Evolutionary conservation across 2,797 vertebrate species (phyloP), one percentile per base, ranked within the genome.

Genomic region (Schizopygopsis pylzovi): DNA sequence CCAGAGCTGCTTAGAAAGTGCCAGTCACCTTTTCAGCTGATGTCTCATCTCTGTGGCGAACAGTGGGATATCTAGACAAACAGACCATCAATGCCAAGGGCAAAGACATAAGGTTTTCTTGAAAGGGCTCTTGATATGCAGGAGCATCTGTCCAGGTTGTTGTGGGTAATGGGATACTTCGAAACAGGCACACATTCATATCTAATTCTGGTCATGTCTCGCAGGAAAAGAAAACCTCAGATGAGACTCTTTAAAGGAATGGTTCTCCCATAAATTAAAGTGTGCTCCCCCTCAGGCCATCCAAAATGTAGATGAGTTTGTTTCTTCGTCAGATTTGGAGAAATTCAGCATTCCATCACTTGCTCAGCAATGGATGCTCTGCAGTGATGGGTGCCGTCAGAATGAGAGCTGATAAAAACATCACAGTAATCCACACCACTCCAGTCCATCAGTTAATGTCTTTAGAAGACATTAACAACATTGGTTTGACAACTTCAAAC

Each of bases 1-100:
- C 45, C 47, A 84, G 80, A 80, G 71, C 79, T 87, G 85, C 90
- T 91, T 86, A 81, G 81, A 86, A 82, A 89, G 86, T 84, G 89
- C 63, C 86, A 88, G 89, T 86, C 85, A 86, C 70, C 45, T 81
- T 86, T 85, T 79, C 68, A 86, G 78, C 79, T 77, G 82, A 91
- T 88, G 88, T 77, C 89, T 86, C 84, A 70, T 88, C 81, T 85
- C 79, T 75, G 76, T 54, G 76, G 28, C 2, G 79, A 81, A 70
- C 47, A 70, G 65, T 70, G 79, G 63, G 63, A 25, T 25, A 49
- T 47, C 82, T 59, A 86, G 76, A 41, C 8, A 83, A 80, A 87
- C 43, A 82, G 15, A 82, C 37, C 76, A 67, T 47, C 54, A 4
- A 77, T 76, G 87, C 79, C 73, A 84, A 87, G 81, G 83, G 87